phyloP scores from a whole-genome alignment of 2,797 vertebrate genomes.

The Gila robusta region DNA sequence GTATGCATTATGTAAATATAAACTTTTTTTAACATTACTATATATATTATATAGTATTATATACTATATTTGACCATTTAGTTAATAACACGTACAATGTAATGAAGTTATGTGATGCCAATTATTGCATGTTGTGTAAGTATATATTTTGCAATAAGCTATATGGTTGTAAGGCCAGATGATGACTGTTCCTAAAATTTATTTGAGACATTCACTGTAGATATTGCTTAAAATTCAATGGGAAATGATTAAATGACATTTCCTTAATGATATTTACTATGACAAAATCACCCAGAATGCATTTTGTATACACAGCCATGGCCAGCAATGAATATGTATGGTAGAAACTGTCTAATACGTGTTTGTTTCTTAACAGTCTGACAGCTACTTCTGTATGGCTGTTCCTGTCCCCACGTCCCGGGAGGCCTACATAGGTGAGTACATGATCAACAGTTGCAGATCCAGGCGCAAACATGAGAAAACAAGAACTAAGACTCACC shows the following conservation, averaged over 20 bases:
- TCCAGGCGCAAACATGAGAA: not conserved
- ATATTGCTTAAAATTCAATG: not conserved
- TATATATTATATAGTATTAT: no score
- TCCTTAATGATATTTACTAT: not conserved
- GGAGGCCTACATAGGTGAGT: slow-evolving; percentile 93
- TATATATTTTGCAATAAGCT: not conserved
- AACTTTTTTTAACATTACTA: not conserved
- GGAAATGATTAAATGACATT: not conserved
- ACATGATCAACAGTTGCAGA: not conserved
- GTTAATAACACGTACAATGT: not conserved
- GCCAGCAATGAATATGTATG: slow-evolving; percentile 25
- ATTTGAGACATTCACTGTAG: not conserved
- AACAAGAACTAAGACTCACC: not conserved
- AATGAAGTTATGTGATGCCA: not conserved
- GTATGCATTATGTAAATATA: not conserved
- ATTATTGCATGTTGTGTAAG: not conserved
- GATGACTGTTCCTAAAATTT: not conserved
- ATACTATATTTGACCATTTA: not conserved
- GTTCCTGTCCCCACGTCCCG: slow-evolving; percentile 82
- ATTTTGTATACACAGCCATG: not conserved
- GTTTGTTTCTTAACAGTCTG: slow-evolving; percentile 82
- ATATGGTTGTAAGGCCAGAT: not conserved
- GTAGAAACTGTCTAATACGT: not conserved
- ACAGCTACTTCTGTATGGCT: slow-evolving; percentile 92
- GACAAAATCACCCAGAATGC: not conserved